phyloP scores from a whole-genome alignment of 1,140 invertebrate species.

The Capitella teleta region DNA sequence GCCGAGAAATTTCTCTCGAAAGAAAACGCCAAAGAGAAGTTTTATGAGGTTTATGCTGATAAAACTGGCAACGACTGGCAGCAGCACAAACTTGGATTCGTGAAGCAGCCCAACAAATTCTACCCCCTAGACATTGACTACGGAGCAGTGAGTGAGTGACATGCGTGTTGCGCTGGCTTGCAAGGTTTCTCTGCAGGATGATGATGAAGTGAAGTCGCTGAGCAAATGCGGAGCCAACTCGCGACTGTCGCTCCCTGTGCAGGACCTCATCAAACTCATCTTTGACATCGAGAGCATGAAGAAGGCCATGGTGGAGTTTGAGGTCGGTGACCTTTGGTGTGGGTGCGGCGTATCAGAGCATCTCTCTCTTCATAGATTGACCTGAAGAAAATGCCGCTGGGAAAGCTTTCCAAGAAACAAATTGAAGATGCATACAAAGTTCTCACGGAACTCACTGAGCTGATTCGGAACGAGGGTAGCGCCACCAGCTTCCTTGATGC shows the following conservation, averaged over 20 bases:
- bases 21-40: conserved; percentile 44
- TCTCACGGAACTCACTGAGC: conserved; percentile 56
- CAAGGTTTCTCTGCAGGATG: conserved; percentile 25
- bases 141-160: conserved; percentile 31
- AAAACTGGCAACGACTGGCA: conserved; percentile 77
- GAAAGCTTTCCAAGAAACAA: conserved; percentile 86
- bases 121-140: conserved; percentile 87
- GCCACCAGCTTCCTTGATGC: conserved; percentile 62
- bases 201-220: conserved; percentile 32
- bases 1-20: conserved; percentile 46
- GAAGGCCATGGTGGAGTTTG: conserved; percentile 82
- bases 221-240: conserved; percentile 44
- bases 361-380: conserved; percentile 76
- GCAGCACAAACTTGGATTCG: conserved; percentile 53
- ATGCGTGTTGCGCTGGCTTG: not conserved
- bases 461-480: conserved; percentile 31
- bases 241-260: conserved; percentile 61
- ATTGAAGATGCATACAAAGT: conserved; percentile 74
- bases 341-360: too few species aligned
- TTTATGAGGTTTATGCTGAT: conserved; percentile 62
- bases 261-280: conserved; percentile 71
- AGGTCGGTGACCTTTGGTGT: too few species aligned
- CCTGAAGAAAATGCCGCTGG: conserved; percentile 92
- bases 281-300: conserved; percentile 91
- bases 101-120: conserved; percentile 69